Percentiles rank a stretch among this genome's conserved stretches.
phyloP scores from a whole-genome alignment of 1,140 invertebrate genomes.

The Ladona fulva region DNA sequence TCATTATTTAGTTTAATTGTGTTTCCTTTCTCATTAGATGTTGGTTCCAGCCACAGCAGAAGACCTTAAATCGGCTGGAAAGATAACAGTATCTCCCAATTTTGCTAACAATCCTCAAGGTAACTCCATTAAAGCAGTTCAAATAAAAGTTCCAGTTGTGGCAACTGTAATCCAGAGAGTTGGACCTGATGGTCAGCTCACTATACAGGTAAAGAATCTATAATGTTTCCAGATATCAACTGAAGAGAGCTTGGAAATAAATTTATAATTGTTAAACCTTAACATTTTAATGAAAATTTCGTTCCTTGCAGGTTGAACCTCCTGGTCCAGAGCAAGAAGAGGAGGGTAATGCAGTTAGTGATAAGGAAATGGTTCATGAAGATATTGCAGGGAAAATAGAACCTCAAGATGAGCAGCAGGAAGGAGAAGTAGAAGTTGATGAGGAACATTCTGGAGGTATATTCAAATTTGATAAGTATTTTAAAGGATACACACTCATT shows the following conservation, averaged over 20 bases:
- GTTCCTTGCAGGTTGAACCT: not conserved
- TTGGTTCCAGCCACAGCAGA: conserved; percentile 41
- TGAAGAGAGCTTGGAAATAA: too few species aligned
- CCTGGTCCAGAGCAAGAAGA: not conserved
- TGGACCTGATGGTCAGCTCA: conserved; percentile 35
- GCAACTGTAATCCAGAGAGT: conserved; percentile 40
- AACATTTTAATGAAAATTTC: too few species aligned
- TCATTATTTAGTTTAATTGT: too few species aligned
- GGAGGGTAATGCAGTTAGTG: not conserved
- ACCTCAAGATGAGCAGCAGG: not conserved
- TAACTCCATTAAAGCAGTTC: conserved; percentile 37
- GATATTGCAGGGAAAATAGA: not conserved
- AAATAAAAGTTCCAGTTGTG: conserved; percentile 43
- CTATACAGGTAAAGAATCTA: conserved; percentile 26
- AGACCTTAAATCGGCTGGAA: conserved; percentile 38
- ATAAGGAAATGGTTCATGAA: not conserved
- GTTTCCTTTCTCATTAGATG: conserved; percentile 30
- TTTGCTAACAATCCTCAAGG: conserved; percentile 29
- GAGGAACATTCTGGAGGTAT: not conserved
- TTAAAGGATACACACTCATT: too few species aligned
- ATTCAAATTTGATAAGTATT: too few species aligned
- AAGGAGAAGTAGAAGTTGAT: not conserved
- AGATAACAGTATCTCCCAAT: conserved; percentile 34
- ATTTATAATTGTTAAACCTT: too few species aligned
- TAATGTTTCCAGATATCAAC: not conserved